Evolutionary conservation across 2,113 vertebrate species (phyloP).

Genomic region (Numida meleagris): DNA sequence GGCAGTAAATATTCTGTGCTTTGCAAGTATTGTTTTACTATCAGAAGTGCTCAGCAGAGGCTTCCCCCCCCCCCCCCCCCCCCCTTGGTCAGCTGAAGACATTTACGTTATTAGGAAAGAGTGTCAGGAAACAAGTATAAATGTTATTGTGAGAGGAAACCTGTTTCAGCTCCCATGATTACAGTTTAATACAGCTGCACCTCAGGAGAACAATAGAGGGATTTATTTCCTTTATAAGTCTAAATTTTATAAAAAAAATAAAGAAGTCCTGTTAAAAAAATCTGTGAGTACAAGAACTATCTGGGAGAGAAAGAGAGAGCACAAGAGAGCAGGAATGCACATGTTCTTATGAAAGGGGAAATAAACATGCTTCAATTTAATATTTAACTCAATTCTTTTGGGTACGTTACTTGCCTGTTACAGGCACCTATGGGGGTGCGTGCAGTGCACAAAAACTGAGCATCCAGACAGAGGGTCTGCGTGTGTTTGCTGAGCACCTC

Average conservation of each 20-base stretch:
- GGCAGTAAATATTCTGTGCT: background rate
- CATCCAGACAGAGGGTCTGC: background rate
- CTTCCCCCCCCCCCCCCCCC: background rate
- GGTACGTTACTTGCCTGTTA: accelerated
- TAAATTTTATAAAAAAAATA: constrained; percentile 45
- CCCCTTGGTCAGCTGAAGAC: constrained; percentile 56
- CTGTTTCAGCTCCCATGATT: constrained; percentile 62
- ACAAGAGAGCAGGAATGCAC: background rate
- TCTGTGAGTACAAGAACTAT: background rate
- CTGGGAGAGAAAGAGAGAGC: background rate
- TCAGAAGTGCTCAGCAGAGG: constrained; percentile 30
- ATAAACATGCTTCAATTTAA: background rate
- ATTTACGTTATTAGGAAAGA: constrained; percentile 54
- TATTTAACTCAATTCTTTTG: background rate
- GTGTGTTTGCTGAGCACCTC: background rate
- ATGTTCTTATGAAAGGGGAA: background rate
- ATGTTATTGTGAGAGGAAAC: constrained; percentile 65
- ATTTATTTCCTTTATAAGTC: constrained; percentile 71
- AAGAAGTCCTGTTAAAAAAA: constrained; percentile 39
- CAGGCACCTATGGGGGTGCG: background rate
- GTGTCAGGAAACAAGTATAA: constrained; percentile 65
- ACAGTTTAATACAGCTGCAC: constrained; percentile 57
- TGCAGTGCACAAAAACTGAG: background rate
- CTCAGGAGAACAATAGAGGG: constrained; percentile 55
- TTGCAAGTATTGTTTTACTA: background rate